Evolutionary conservation across 2,888 invertebrate genomes (phyloP).

Genomic region (Stenodera caucasica): DNA sequence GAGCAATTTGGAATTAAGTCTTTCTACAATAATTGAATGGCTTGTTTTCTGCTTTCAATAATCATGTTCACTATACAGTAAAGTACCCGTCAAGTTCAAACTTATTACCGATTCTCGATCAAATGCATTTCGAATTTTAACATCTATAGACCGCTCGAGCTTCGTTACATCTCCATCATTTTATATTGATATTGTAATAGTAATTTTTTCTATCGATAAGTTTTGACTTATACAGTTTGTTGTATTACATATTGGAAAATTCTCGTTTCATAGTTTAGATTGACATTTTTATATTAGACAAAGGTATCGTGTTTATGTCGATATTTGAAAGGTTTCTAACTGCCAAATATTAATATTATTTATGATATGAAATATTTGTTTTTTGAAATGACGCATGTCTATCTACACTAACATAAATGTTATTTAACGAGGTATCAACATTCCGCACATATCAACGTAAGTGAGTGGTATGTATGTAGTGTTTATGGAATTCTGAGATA

Average conservation of each 20-base stretch:
- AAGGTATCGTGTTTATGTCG: neutral
- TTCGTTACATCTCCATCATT: neutral
- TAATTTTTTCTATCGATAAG: neutral
- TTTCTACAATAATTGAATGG: too few relatives aligned
- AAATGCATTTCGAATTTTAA: neutral
- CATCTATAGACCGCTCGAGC: neutral
- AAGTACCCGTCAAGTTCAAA: neutral
- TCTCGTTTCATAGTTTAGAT: neutral
- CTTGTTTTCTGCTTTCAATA: too few relatives aligned
- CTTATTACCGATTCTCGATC: neutral
- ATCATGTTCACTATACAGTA: too few relatives aligned
- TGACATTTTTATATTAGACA: neutral
- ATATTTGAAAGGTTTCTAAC: neutral
- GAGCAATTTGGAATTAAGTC: too few relatives aligned
- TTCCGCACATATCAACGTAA: constrained; percentile 30
- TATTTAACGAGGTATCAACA: constrained; percentile 30
- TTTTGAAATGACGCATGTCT: constrained; percentile 19
- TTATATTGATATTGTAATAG: neutral
- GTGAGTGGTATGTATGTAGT: constrained; percentile 30
- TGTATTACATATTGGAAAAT: neutral
- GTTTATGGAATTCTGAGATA: constrained; percentile 32
- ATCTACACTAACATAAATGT: constrained; percentile 20
- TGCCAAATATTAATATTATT: constrained; percentile 16
- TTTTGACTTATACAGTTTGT: neutral
- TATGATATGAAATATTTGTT: constrained; percentile 21